A percentile compares a stretch with the other conserved stretches of the same genome.
These are phyloP conservation scores for Lepidocolaptes lacrymiger DNA, from an alignment of 2,797 vertebrate genomes.

Conservation along the genomic window DNA sequence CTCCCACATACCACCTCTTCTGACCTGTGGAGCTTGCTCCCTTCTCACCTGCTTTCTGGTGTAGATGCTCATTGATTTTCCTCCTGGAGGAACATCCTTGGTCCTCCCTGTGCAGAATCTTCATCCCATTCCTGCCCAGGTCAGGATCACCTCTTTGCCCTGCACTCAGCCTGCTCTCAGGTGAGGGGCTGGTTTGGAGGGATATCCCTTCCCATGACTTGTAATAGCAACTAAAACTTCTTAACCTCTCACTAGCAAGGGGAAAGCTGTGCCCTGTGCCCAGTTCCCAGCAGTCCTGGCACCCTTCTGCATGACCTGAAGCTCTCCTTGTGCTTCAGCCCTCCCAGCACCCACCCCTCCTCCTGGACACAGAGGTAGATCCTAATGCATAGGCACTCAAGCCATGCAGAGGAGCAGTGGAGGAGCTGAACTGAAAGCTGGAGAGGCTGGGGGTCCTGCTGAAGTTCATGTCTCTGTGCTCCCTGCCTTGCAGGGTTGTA, in stretches of 20 bases:
- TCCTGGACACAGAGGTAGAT: neutral
- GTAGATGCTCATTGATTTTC: neutral
- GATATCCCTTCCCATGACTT: neutral
- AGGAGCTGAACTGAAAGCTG: neutral
- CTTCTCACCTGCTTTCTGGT: neutral
- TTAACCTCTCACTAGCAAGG: neutral
- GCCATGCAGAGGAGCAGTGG: neutral
- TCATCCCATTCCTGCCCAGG: neutral
- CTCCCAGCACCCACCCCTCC: neutral
- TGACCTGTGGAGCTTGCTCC: neutral
- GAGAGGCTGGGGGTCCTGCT: neutral
- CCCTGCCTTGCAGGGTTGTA: neutral
- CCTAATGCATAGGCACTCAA: neutral
- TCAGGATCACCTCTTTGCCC: neutral
- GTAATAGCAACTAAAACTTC: neutral
- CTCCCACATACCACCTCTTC: neutral
- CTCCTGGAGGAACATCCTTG: neutral
- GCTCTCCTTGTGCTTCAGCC: neutral
- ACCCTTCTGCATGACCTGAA: neutral
- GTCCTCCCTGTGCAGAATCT: accelerated
- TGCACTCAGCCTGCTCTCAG: accelerated
- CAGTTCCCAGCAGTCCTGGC: neutral
- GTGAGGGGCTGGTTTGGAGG: neutral
- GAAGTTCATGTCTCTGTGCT: neutral
- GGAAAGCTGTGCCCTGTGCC: neutral